phyloP scores from a whole-genome alignment of 2,113 vertebrate species.

The Laticauda laticaudata region DNA sequence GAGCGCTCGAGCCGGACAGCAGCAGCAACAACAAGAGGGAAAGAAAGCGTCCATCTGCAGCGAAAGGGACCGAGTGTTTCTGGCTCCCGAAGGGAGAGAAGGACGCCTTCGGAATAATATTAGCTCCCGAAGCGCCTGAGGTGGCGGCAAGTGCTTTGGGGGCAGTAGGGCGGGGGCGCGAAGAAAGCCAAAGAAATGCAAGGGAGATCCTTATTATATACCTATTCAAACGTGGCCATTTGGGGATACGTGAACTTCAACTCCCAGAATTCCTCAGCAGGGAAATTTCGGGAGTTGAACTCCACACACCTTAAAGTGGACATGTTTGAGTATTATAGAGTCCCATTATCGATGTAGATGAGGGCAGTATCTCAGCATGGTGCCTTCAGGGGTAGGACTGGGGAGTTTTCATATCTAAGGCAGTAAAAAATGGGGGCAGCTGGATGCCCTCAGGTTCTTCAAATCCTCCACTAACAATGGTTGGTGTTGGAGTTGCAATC shows the following conservation, averaged over 20 bases:
- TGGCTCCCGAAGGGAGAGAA: background rate
- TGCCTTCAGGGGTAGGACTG: background rate
- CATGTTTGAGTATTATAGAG: background rate
- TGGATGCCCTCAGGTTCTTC: background rate
- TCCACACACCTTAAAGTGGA: too few relatives aligned
- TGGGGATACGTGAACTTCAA: background rate
- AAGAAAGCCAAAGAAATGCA: background rate
- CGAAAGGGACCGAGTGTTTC: background rate
- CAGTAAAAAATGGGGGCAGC: background rate
- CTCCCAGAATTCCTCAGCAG: too few relatives aligned
- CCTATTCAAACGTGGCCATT: background rate
- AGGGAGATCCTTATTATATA: background rate
- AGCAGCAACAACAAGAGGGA: too few relatives aligned
- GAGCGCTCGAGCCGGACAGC: background rate
- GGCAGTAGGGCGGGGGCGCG: accelerated
- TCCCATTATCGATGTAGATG: background rate
- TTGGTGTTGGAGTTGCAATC: background rate
- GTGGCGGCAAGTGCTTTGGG: background rate
- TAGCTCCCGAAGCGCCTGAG: background rate
- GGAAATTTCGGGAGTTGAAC: too few relatives aligned
- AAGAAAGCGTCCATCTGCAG: background rate
- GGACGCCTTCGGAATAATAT: background rate
- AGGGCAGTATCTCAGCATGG: background rate
- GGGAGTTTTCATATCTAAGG: background rate
- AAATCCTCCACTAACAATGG: background rate